Conservation (phyloP, 1,140 invertebrate genomes). For the Atta cephalotes region DNA sequence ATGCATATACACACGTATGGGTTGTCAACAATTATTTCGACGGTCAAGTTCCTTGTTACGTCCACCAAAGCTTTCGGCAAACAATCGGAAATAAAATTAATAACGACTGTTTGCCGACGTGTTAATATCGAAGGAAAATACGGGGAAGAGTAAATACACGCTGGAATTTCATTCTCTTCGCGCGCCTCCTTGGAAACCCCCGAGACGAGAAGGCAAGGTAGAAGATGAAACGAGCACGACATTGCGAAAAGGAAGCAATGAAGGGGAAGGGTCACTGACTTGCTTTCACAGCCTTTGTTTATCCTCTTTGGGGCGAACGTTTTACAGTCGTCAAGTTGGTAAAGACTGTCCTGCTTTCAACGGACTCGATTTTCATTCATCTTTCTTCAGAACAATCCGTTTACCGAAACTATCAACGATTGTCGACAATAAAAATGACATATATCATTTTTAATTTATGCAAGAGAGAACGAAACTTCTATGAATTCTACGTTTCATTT, state of each 20-base stretch:
- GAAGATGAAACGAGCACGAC: slow-evolving; percentile 57
- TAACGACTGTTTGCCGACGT: slow-evolving; percentile 72
- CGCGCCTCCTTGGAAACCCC: slow-evolving; percentile 50
- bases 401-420: neutral
- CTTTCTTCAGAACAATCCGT: neutral
- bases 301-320: slow-evolving; percentile 54
- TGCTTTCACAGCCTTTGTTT: slow-evolving; percentile 72
- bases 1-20: neutral
- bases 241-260: slow-evolving; percentile 44
- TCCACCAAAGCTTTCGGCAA: slow-evolving; percentile 48
- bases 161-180: slow-evolving; percentile 71
- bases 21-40: slow-evolving; percentile 53
- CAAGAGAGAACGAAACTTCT: neutral
- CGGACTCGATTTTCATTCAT: slow-evolving; percentile 25
- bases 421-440: neutral
- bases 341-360: slow-evolving; percentile 15
- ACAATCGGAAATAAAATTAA: slow-evolving; percentile 73
- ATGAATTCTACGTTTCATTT: slow-evolving; percentile 4
- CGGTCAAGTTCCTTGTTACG: slow-evolving; percentile 57
- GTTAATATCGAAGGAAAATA: slow-evolving; percentile 76
- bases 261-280: slow-evolving; percentile 44
- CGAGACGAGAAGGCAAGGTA: slow-evolving; percentile 57
- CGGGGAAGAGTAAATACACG: slow-evolving; percentile 67
- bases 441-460: slow-evolving; percentile 43
- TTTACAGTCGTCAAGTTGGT: slow-evolving; percentile 53